A percentile compares a stretch with the other conserved stretches of the same genome.
phyloP scores from a whole-genome alignment of 35 echinoderm and acorn worm species.

The Lytechinus pictus region DNA sequence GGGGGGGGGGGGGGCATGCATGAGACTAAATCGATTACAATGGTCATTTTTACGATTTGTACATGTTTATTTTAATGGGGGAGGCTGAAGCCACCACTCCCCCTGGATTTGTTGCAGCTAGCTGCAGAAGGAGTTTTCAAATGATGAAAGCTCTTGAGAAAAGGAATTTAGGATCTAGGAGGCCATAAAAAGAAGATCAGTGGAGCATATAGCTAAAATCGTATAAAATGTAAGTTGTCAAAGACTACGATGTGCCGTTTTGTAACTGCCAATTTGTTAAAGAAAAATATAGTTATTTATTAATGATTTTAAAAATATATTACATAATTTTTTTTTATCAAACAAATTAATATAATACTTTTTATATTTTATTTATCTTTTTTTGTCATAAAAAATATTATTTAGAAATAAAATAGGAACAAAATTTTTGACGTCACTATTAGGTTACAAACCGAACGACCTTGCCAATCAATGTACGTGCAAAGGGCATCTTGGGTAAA shows the following conservation, averaged over 20 bases:
- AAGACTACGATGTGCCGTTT: neutral
- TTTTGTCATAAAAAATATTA: neutral
- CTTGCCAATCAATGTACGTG: neutral
- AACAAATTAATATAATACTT: neutral
- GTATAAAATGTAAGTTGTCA: neutral
- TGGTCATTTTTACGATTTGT: too few relatives aligned
- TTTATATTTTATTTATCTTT: neutral
- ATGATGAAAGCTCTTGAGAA: too few relatives aligned
- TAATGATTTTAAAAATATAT: neutral
- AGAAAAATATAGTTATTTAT: neutral
- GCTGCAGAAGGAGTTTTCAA: too few relatives aligned
- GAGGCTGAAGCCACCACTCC: too few relatives aligned
- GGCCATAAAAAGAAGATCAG: too few relatives aligned
- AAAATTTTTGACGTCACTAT: neutral
- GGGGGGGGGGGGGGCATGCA: too few relatives aligned
- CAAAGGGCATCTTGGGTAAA: constrained; percentile 10
- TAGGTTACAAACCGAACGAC: neutral
- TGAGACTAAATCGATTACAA: too few relatives aligned
- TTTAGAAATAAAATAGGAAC: neutral
- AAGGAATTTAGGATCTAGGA: too few relatives aligned
- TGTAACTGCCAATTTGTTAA: neutral
- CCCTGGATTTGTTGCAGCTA: too few relatives aligned
- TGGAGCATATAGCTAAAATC: neutral
- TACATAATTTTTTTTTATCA: neutral
- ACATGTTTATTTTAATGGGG: too few relatives aligned